Base-by-base conservation (phyloP, 2,888 invertebrate genomes). In the Plebejus melissa region DNA sequence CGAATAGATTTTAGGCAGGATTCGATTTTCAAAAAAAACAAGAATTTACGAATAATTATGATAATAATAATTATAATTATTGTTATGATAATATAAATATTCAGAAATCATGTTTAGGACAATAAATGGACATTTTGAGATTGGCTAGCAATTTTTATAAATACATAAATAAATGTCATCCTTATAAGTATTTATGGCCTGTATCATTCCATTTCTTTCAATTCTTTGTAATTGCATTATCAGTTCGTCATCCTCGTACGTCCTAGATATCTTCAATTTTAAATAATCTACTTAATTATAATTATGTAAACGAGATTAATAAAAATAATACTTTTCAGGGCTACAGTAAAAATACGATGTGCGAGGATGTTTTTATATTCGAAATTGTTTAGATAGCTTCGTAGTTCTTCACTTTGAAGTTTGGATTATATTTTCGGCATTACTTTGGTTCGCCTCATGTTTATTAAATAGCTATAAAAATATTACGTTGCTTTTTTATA, bases 141-240 rank as follows among this genome's bases (percentile, higher is more conserved):
- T 65, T 65, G 65, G 65, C 65, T 65, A 16, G 13, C 16, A 16
- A 65, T 65, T 65, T 36, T 65, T 32, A 65, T 65, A 65, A 65
- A 36, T 60, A 32, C 32, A 32, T 32, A 60, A 60, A 60, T 65
- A 16, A 65, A 65, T 65, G 32, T 65, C 4, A 36, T 32, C 13
- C 65, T 65, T 65, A 60, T 60, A 60, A 60, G 60, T 60, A 60
- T 60, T 60, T 65, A 65, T 65, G 65, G 65, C 36, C 65, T 65
- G 32, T 65, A 36, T 65, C 65, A 36, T 65, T 32, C 32, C 32
- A 65, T 65, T 65, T 32, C 6, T 46, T 65, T 16, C 0, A 65
- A 65, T 65, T 32, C 1, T 65, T 65, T 32, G 13, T 13, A 65
- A 65, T 13, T 65, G 36, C 32, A 65, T 65, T 36, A 65, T 65